Base-by-base conservation (phyloP, 2,113 vertebrate species). In the Neotoma lepida region DNA sequence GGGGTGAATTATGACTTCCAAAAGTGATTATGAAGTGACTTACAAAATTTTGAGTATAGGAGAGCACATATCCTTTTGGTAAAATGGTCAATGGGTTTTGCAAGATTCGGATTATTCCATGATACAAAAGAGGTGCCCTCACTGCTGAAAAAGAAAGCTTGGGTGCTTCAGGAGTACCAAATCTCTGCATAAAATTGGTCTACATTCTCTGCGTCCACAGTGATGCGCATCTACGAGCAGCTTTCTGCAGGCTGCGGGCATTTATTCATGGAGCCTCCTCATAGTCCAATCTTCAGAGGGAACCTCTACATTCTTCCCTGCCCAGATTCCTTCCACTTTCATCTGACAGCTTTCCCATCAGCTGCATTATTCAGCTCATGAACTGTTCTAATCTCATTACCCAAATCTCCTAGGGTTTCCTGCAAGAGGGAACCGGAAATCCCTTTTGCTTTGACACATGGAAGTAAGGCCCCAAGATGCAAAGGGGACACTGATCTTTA, bases 271-370 rank as follows among this genome's bases (percentile, higher is more conserved):
- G 87, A 94, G 66, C 3, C n/a, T 92, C 94, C 73, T 70, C 61
- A 90, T 30, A 95, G 90, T 86, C 20, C 22, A 86, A 1, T 87
- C 61, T 94, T 96, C 66, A 86, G 39, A 90, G 61, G 35, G 66
- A 92, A 71, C 46, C 8, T 91, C 77, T 91, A 70, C 0, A 4
- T 86, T 85, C 84, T 89, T 87, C 66, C 28, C 56, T 80, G 44
- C 85, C 93, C 88, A 84, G 86, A 93, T 92, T 86, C 89, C 61
- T 92, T 91, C 41, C 61, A 91, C 82, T 96, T 92, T 94, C 56
- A 81, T 39, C 74, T 24, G 91, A 86, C n/a, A 91, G 80, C 12
- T 93, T 95, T 77, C 93, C 89, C 35, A 74, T 91, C 73, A 89
- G 39, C 63, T 94, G 54, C 70, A 87, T 93, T 94, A 94, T 80